Percentiles rank a stretch among this genome's conserved stretches.
These are phyloP conservation scores for Aplodontia rufa DNA, from an alignment of 2,113 vertebrate genomes.

Conservation along the genomic window DNA sequence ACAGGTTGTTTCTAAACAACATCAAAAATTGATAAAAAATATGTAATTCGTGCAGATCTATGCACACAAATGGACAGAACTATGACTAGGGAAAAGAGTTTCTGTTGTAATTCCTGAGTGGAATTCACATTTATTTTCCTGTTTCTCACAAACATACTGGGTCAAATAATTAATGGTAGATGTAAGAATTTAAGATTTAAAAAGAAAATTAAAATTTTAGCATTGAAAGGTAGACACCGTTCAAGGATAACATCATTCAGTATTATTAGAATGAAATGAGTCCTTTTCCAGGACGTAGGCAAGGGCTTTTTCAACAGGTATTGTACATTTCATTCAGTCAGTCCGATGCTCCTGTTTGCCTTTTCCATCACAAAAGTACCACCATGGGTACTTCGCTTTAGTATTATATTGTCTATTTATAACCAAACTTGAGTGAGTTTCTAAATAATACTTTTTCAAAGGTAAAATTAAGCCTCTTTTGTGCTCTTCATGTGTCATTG, in stretches of 20 bases:
- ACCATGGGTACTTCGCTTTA: neutral
- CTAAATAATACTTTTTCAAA: neutral
- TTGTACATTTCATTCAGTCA: neutral
- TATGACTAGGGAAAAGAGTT: neutral
- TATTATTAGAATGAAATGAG: neutral
- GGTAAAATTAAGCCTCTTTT: neutral
- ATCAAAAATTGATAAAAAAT: neutral
- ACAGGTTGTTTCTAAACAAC: neutral
- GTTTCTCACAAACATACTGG: neutral
- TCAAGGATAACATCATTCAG: neutral
- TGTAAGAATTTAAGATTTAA: neutral
- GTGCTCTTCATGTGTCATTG: neutral
- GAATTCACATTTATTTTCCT: constrained; percentile 17
- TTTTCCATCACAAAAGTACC: constrained; percentile 26
- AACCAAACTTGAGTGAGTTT: neutral
- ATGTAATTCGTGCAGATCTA: neutral
- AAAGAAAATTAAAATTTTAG: constrained; percentile 19
- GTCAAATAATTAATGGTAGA: neutral
- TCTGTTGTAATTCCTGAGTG: neutral
- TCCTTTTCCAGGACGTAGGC: neutral
- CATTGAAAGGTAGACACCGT: constrained; percentile 7
- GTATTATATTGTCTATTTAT: constrained; percentile 10
- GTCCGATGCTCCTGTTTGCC: neutral
- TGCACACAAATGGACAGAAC: neutral
- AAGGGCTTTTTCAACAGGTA: neutral